Conservation (phyloP, 2,113 vertebrate species). For the Mobula birostris region DNA sequence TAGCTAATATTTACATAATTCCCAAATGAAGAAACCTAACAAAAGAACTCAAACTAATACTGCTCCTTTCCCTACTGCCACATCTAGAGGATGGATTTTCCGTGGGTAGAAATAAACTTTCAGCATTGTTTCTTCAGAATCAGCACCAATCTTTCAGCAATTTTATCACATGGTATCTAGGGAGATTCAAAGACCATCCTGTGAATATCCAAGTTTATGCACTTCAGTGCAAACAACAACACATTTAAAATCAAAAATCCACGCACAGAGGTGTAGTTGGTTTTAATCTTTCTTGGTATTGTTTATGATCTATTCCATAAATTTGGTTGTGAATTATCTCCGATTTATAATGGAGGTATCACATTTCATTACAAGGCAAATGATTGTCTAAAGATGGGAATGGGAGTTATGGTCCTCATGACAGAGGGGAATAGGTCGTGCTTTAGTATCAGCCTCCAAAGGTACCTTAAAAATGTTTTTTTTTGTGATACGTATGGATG, state of each 20-base stretch:
- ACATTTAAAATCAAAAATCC: neutral
- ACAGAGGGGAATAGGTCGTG: neutral
- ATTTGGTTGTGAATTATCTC: neutral
- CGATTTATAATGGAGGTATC: neutral
- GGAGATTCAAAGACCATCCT: neutral
- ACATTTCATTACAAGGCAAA: neutral
- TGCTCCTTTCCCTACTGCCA: neutral
- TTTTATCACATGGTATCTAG: neutral
- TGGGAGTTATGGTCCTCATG: neutral
- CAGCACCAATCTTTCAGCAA: neutral
- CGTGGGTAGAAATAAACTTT: neutral
- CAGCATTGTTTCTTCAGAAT: neutral
- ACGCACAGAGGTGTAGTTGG: neutral
- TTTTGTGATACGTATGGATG: neutral
- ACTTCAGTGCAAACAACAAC: neutral
- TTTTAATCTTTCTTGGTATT: neutral
- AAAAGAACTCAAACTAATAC: neutral
- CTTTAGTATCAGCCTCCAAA: neutral
- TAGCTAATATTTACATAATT: neutral
- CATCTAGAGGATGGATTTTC: neutral
- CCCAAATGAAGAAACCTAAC: neutral
- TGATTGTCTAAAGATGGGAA: neutral
- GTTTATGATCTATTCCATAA: neutral
- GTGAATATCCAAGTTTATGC: neutral
- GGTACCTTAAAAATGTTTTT: too few relatives aligned